phyloP scores from a whole-genome alignment of 2,113 vertebrate species.

The Agapornis roseicollis region DNA sequence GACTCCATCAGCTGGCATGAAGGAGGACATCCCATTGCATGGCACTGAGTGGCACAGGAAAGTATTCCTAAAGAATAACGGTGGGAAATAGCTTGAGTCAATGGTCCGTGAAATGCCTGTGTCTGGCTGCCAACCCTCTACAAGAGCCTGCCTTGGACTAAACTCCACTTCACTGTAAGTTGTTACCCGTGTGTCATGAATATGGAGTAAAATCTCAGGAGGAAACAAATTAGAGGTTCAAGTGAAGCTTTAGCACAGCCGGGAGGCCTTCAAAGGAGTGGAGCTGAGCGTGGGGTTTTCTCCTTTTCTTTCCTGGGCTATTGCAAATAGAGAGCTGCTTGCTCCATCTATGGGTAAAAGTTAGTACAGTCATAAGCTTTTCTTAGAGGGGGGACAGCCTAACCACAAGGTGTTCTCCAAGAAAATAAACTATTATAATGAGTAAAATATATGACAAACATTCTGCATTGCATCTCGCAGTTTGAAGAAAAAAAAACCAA shows the following conservation, averaged over 20 bases:
- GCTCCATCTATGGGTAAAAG: constrained; percentile 65
- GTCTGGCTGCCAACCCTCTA: not conserved
- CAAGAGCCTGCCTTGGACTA: not conserved
- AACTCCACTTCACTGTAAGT: not conserved
- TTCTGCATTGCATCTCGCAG: not conserved
- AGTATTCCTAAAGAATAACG: not conserved
- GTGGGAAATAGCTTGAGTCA: not conserved
- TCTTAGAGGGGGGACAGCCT: not conserved
- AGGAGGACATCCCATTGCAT: rapidly evolving
- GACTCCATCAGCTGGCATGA: not conserved
- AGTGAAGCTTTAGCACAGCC: not conserved
- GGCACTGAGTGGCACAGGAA: rapidly evolving
- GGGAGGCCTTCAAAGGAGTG: not conserved
- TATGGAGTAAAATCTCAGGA: not conserved
- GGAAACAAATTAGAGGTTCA: not conserved
- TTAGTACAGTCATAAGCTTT: not conserved
- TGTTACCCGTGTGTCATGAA: not conserved
- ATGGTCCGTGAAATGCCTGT: rapidly evolving
- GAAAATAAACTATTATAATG: not conserved
- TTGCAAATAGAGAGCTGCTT: constrained; percentile 20
- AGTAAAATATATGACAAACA: not conserved
- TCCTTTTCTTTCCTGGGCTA: not conserved
- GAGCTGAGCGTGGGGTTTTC: not conserved
- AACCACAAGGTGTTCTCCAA: not conserved
- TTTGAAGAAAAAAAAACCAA: not conserved